Evolutionary conservation across 2,888 invertebrate species (phyloP).

Genomic region (Dryobota labecula): DNA sequence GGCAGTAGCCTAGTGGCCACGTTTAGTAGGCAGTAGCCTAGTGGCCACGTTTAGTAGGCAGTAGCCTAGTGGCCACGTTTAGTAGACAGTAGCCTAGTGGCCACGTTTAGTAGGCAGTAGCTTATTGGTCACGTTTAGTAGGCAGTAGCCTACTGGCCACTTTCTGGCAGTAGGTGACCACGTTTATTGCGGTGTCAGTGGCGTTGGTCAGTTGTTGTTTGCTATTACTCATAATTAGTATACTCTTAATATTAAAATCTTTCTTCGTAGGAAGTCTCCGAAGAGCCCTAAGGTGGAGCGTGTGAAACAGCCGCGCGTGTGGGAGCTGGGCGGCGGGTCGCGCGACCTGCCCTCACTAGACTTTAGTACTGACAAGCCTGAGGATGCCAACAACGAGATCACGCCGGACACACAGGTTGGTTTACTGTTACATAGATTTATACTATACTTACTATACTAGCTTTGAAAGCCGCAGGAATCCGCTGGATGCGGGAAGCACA

Average conservation of each 20-base stretch:
- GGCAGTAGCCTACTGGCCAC: too few species aligned
- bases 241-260: neutral
- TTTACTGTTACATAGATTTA: neutral
- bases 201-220: neutral
- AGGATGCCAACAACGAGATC: constrained; percentile 88
- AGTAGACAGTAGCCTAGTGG: too few species aligned
- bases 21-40: too few species aligned
- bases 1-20: too few species aligned
- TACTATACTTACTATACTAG: too few species aligned
- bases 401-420: constrained; percentile 89
- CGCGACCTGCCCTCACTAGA: constrained; percentile 95
- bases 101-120: too few species aligned
- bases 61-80: too few species aligned
- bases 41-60: too few species aligned
- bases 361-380: constrained; percentile 94
- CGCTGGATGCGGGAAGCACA: too few species aligned
- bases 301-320: constrained; percentile 97
- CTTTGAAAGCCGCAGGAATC: too few species aligned
- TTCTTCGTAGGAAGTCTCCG: constrained; percentile 74
- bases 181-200: neutral
- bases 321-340: constrained; percentile 95
- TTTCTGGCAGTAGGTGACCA: neutral
- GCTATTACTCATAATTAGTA: neutral
- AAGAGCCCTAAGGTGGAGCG: constrained; percentile 92
- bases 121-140: too few species aligned